Conservation (phyloP, 2,113 vertebrate species). For the Girardinichthys multiradiatus region DNA sequence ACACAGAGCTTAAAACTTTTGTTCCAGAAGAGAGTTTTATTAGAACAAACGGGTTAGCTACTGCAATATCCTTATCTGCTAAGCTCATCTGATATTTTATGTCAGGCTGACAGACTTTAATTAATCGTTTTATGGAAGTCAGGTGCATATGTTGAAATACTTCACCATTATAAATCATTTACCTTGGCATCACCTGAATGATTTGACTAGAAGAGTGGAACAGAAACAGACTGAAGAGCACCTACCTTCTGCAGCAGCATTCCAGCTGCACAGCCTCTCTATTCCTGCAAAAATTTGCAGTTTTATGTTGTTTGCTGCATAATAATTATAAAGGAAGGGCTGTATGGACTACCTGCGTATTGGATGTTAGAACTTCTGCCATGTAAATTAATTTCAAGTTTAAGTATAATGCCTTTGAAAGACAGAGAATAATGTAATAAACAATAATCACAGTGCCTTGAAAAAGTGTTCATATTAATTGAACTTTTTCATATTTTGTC, state of each 20-base stretch:
- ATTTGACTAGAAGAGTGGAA: not conserved
- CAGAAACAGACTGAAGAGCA: not conserved
- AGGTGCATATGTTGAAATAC: not conserved
- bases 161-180: not conserved
- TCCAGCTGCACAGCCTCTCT: not conserved
- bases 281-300: not conserved
- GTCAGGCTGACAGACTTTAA: not conserved
- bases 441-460: no score
- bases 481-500: no score
- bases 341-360: not conserved
- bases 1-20: not conserved
- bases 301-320: not conserved
- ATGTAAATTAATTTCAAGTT: not conserved
- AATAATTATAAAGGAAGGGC: not conserved
- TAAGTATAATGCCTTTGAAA: no score
- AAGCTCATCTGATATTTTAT: not conserved
- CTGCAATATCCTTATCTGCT: not conserved
- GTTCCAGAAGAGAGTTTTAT: not conserved
- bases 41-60: no score
- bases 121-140: not conserved
- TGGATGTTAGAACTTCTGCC: not conserved
- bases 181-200: not conserved
- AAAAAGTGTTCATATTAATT: no score
- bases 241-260: not conserved
- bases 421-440: no score